Evolutionary conservation across 2,888 invertebrate genomes (phyloP), one percentile per base, ranked within the genome.

Genomic region (Cephus rjabovi): DNA sequence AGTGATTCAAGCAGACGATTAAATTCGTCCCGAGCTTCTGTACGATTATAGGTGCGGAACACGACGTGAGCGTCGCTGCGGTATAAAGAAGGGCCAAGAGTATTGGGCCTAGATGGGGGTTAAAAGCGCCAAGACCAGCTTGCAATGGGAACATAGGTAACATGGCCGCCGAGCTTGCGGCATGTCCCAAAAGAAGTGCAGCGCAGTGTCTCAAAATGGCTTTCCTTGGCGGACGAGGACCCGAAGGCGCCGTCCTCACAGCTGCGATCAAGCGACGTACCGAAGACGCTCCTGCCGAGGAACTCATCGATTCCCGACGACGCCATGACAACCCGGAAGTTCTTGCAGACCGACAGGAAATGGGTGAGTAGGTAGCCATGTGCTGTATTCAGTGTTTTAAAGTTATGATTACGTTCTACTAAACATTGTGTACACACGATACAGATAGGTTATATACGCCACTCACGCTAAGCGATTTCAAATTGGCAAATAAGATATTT

Each of bases 241-340:
- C 89, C 33, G 90, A 88, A 4, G 91, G 90, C 1, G 90, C 84
- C 11, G 90, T 83, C 1, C 91, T 83, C 6, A 90, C 91, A 0
- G 91, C 93, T 0, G 95, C 94, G 76, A 96, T 94, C 23, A 97
- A 92, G 0, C 96, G 93, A 4, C 96, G 93, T 12, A 96, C 96
- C 1, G 96, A 96, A 91, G 81, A 94, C 81, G 89, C 94, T 93
- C 82, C 94, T 89, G 78, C 94, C 90, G 69, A 94, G 89, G 88
- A 95, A 92, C 83, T 93, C 93, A 86, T 91, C 92, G 91, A 91
- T 88, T 86, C 93, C 81, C 83, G 93, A 87, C 89, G 93, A 86
- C 89, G 94, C 93, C 90, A 94, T 82, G 92, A 93, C 87, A 89
- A 92, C 87, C 92, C 92, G 3, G 90, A 89, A 4, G 88, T 85